Conservation (phyloP, 2,888 invertebrate genomes). For the Capitulum mitella region DNA sequence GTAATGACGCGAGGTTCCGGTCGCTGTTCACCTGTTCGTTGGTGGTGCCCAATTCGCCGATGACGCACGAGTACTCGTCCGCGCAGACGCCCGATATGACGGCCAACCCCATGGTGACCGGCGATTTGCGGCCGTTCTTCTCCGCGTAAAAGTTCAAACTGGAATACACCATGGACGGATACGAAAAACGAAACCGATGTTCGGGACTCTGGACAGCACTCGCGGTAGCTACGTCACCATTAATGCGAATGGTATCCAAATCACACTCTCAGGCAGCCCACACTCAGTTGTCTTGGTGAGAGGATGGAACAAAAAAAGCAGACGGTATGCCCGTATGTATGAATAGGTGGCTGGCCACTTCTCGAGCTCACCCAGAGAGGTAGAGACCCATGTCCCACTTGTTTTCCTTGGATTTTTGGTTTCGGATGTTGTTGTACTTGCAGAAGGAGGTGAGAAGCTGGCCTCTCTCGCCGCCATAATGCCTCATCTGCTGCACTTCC, state of each 20-base stretch:
- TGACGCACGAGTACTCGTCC: conserved; percentile 63
- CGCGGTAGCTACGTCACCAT: too few relatives aligned
- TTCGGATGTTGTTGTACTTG: conserved; percentile 21
- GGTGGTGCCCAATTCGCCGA: conserved; percentile 66
- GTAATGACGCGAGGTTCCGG: too few relatives aligned
- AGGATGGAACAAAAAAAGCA: too few relatives aligned
- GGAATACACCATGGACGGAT: background rate
- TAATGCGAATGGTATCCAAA: too few relatives aligned
- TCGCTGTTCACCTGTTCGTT: conserved; percentile 47
- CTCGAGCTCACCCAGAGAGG: conserved; percentile 26
- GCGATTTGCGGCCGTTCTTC: background rate
- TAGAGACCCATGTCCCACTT: conserved; percentile 30
- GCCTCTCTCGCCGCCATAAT: conserved; percentile 27
- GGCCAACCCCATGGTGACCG: conserved; percentile 23
- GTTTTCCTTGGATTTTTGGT: background rate
- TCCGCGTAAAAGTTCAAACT: background rate
- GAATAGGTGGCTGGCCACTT: too few relatives aligned
- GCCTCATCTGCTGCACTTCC: conserved; percentile 27
- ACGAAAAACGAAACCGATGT: too few relatives aligned
- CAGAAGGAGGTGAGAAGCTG: conserved; percentile 29
- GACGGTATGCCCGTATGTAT: too few relatives aligned
- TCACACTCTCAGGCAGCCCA: too few relatives aligned
- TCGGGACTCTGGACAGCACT: too few relatives aligned
- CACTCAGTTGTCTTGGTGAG: too few relatives aligned
- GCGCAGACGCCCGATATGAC: conserved; percentile 59